A percentile compares a stretch with the other conserved stretches of the same genome.
Conservation (phyloP, 2,888 invertebrate species). For the Chrysina gloriosa region DNA sequence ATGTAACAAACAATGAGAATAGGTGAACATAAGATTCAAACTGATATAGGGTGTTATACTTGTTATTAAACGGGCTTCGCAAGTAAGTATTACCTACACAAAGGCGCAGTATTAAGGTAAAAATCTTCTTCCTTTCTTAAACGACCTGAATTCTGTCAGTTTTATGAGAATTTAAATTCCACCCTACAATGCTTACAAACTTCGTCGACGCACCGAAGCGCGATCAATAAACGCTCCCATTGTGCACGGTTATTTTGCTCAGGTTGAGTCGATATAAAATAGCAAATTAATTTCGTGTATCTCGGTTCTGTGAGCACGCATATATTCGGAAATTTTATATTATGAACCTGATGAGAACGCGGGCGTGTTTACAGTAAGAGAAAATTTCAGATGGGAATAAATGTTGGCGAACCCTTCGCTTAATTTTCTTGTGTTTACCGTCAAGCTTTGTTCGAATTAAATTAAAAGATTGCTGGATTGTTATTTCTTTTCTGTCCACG, state of each 20-base stretch:
- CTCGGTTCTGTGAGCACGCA: conserved; percentile 2
- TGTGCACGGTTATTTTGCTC: conserved; percentile 53
- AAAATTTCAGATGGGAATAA: not conserved
- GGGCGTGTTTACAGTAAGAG: conserved; percentile 9
- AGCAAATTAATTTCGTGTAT: conserved; percentile 38
- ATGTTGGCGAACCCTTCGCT: not conserved
- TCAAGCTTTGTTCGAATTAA: not conserved
- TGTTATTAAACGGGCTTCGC: conserved; percentile 29
- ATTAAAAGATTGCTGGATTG: conserved; percentile 1
- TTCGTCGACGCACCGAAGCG: conserved; percentile 56
- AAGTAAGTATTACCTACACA: conserved; percentile 32
- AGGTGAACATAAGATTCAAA: conserved; percentile 20
- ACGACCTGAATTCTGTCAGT: conserved; percentile 43
- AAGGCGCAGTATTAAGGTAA: conserved; percentile 39
- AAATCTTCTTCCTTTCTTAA: conserved; percentile 37
- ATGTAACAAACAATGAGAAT: conserved; percentile 22
- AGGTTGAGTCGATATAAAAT: conserved; percentile 46
- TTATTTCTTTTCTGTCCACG: not conserved
- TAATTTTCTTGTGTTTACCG: conserved; percentile 7
- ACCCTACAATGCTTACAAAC: conserved; percentile 57
- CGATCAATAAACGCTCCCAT: conserved; percentile 56
- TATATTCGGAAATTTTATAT: conserved; percentile 24
- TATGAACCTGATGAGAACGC: not conserved
- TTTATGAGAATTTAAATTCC: conserved; percentile 60
- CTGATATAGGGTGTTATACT: conserved; percentile 24